Evolutionary conservation across 1,140 invertebrate genomes (phyloP).

Genomic region (Drosophila subobscura): DNA sequence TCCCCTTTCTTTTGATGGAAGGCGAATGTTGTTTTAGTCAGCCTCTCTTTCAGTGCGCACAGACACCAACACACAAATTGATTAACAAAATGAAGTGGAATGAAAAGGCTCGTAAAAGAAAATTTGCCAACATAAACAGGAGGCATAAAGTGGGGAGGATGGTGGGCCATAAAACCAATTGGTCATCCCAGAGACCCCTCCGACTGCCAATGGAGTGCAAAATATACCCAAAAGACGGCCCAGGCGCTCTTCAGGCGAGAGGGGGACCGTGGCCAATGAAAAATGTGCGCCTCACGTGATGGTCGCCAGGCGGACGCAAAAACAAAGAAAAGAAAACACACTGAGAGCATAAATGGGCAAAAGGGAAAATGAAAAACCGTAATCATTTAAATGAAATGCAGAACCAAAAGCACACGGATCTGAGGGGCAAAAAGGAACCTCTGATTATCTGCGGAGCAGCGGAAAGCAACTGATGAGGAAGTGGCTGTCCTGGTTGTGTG

Average conservation of each 20-base stretch:
- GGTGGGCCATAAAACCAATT: constrained; percentile 66
- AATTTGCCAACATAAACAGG: constrained; percentile 48
- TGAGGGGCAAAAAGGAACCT: constrained; percentile 11
- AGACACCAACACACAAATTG: constrained; percentile 47
- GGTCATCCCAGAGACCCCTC: constrained; percentile 45
- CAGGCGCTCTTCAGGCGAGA: neutral
- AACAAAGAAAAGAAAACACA: constrained; percentile 17
- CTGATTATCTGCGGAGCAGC: constrained; percentile 34
- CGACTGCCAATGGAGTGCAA: constrained; percentile 67
- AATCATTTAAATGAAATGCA: constrained; percentile 76
- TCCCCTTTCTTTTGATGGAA: too few relatives aligned
- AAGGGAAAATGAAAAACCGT: constrained; percentile 51
- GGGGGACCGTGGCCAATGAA: constrained; percentile 41
- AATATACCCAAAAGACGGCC: constrained; percentile 62
- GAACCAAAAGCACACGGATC: constrained; percentile 9
- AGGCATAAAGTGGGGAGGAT: constrained; percentile 22
- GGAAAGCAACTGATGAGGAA: constrained; percentile 10
- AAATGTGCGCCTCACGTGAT: constrained; percentile 65
- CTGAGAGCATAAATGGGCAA: constrained; percentile 9
- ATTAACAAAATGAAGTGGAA: constrained; percentile 73
- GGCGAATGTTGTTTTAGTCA: constrained; percentile 24
- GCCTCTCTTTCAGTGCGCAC: neutral
- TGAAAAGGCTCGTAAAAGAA: constrained; percentile 70
- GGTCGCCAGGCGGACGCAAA: constrained; percentile 29
- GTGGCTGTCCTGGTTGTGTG: constrained; percentile 10